phyloP scores from a whole-genome alignment of 2,888 invertebrate species.

The Cryptus viduatorius region DNA sequence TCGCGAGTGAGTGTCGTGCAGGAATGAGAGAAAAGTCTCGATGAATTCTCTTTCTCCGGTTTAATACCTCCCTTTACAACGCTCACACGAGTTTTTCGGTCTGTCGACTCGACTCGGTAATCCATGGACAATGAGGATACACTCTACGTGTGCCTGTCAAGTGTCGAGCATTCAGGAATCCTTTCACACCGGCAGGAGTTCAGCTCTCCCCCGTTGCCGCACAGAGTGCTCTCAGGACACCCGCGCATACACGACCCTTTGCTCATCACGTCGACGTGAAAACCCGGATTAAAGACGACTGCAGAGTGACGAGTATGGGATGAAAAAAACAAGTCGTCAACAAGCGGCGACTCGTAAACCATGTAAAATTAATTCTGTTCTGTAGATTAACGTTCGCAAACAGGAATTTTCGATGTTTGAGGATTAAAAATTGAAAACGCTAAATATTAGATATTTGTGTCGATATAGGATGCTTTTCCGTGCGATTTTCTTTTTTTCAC shows the following conservation, averaged over 20 bases:
- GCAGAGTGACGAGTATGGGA: constrained; percentile 37
- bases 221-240: constrained; percentile 39
- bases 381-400: not conserved
- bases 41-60: constrained; percentile 58
- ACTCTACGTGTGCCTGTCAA: constrained; percentile 71
- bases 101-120: constrained; percentile 72
- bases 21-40: constrained; percentile 38
- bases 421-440: not conserved
- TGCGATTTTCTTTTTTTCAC: no score
- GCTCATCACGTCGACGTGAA: constrained; percentile 46
- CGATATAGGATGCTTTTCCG: no score
- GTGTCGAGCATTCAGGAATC: constrained; percentile 71
- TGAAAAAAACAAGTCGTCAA: constrained; percentile 16
- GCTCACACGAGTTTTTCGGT: constrained; percentile 45
- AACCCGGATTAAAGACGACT: constrained; percentile 56
- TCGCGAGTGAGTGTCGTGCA: constrained; percentile 38
- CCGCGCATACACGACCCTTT: constrained; percentile 26
- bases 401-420: not conserved
- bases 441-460: not conserved
- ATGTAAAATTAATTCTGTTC: constrained; percentile 20
- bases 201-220: constrained; percentile 58
- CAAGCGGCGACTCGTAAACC: not conserved
- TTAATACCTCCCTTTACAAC: constrained; percentile 36
- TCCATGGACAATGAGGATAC: constrained; percentile 79
- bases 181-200: constrained; percentile 69